Evolutionary conservation across 2,113 vertebrate genomes (phyloP).

Genomic region (Channa maculata): DNA sequence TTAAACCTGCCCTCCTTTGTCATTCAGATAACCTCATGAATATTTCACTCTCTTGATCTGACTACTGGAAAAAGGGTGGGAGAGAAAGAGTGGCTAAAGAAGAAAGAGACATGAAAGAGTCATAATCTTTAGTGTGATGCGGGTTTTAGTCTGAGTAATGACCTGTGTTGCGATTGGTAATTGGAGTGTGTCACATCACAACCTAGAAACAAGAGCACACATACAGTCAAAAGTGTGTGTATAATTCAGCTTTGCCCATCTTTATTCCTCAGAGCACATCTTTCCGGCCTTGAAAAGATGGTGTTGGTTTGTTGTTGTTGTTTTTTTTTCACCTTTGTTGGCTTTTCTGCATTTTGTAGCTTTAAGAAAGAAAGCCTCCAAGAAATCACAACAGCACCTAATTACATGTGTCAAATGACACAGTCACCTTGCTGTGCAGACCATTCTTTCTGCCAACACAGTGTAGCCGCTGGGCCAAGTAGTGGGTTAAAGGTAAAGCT

Average conservation of each 20-base stretch:
- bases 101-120: slow-evolving; percentile 69
- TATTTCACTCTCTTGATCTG: slow-evolving; percentile 72
- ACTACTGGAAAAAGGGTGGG: slow-evolving; percentile 6
- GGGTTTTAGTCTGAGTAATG: slow-evolving; percentile 40
- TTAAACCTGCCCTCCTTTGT: slow-evolving; percentile 70
- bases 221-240: neutral
- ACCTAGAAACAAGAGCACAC: slow-evolving; percentile 7
- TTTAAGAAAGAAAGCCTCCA: slow-evolving; percentile 13
- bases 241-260: neutral
- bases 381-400: slow-evolving; percentile 26
- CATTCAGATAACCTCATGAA: slow-evolving; percentile 81
- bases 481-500: slow-evolving; percentile 75
- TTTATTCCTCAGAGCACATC: slow-evolving; percentile 21
- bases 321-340: neutral
- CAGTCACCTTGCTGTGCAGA: slow-evolving; percentile 61
- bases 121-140: slow-evolving; percentile 31
- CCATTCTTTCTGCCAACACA: slow-evolving; percentile 28
- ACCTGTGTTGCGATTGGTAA: slow-evolving; percentile 31
- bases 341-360: slow-evolving; percentile 13
- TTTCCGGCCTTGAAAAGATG: slow-evolving; percentile 24
- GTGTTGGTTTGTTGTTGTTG: neutral
- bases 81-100: slow-evolving; percentile 69
- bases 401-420: slow-evolving; percentile 42
- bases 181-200: slow-evolving; percentile 21
- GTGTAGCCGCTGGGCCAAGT: slow-evolving; percentile 6